phyloP scores from a whole-genome alignment of 2,797 vertebrate genomes.

The Myotis pilosus region DNA sequence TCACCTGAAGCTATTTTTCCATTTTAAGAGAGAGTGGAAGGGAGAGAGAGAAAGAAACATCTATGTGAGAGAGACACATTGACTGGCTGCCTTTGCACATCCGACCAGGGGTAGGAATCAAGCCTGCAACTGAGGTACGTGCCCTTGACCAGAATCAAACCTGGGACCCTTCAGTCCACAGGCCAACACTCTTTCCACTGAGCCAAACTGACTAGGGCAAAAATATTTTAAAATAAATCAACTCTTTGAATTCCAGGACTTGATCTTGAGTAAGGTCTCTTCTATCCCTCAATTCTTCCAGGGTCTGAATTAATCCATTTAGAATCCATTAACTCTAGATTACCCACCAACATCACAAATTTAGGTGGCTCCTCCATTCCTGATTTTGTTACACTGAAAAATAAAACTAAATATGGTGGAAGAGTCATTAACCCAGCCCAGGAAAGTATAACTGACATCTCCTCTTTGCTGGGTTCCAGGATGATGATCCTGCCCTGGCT shows the following conservation, averaged over 20 bases:
- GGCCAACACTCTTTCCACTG: too few species aligned
- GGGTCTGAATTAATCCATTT: not conserved
- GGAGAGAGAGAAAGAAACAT: too few species aligned
- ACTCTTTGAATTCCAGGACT: not conserved
- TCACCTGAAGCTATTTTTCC: too few species aligned
- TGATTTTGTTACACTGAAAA: not conserved
- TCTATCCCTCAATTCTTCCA: too few species aligned
- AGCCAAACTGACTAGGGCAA: not conserved
- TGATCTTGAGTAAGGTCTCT: not conserved
- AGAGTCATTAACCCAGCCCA: not conserved
- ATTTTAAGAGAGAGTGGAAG: too few species aligned
- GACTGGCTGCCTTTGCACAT: too few species aligned
- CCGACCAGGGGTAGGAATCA: too few species aligned
- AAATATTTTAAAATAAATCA: not conserved
- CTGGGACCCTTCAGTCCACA: too few species aligned
- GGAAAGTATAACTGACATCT: not conserved
- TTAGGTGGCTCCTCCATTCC: not conserved
- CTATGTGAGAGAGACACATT: too few species aligned
- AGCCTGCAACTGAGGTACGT: too few species aligned
- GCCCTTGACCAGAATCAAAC: too few species aligned
- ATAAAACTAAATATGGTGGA: not conserved
- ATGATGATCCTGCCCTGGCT: accelerated
- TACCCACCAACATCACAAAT: not conserved
- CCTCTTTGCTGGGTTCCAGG: not conserved
- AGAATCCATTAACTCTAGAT: not conserved